Conservation (phyloP, 2,113 vertebrate species). For the Sturnira hondurensis region DNA sequence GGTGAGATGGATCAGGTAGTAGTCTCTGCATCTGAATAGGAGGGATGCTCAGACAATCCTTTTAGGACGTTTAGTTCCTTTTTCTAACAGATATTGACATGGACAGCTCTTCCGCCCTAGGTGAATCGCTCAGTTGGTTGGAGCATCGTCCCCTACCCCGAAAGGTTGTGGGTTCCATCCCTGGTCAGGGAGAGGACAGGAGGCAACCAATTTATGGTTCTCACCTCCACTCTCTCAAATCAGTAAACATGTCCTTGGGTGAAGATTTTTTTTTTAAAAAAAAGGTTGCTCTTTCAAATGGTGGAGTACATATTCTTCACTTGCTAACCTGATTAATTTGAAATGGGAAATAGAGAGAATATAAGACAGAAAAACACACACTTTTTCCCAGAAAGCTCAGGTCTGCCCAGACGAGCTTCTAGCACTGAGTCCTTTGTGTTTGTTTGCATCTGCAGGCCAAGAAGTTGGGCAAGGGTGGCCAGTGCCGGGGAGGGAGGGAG, state of each 20-base stretch:
- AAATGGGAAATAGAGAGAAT: not conserved
- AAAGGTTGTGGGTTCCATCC: no score
- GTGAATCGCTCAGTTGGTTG: no score
- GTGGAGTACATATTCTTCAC: not conserved
- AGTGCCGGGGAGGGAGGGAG: not conserved
- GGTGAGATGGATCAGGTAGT: not conserved
- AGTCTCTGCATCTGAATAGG: not conserved
- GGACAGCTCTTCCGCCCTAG: not conserved
- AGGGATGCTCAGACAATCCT: not conserved
- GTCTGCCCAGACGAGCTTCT: not conserved
- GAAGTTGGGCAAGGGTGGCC: not conserved
- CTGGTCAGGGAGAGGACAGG: no score
- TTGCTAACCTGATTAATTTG: not conserved
- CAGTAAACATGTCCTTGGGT: no score
- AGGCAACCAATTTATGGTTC: no score
- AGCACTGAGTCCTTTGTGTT: not conserved
- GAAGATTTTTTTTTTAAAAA: no score
- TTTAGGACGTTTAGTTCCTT: not conserved
- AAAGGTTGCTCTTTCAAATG: not conserved
- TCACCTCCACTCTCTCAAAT: no score
- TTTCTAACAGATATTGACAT: not conserved
- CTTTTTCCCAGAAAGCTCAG: not conserved
- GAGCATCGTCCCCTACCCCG: no score
- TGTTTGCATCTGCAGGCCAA: rapidly evolving
- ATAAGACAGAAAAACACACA: not conserved